Conservation (phyloP, 2,797 vertebrate genomes). For the Sciurus vulgaris region DNA sequence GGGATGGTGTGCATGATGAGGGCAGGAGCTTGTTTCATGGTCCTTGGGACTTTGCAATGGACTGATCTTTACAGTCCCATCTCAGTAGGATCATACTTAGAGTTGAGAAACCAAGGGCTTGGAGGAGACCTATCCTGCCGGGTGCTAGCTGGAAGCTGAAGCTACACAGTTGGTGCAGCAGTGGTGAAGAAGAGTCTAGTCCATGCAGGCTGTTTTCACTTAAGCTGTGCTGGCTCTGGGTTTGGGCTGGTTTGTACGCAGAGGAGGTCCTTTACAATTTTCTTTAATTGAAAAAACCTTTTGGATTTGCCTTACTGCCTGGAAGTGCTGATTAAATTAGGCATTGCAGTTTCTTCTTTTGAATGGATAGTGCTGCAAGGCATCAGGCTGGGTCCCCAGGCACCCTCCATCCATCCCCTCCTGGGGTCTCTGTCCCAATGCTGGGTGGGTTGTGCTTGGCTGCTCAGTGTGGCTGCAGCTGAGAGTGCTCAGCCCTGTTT, state of each 20-base stretch:
- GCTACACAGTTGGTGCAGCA: neutral
- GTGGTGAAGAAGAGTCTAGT: neutral
- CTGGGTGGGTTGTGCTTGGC: neutral
- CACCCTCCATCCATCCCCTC: neutral
- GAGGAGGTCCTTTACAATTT: constrained; percentile 76
- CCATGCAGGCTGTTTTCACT: constrained; percentile 71
- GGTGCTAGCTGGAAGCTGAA: neutral
- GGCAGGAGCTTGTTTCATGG: neutral
- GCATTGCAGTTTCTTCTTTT: constrained; percentile 56
- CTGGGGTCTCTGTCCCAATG: neutral
- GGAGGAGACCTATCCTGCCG: neutral
- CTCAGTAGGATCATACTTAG: neutral
- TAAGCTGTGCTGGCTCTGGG: constrained; percentile 51
- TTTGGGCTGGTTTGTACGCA: constrained; percentile 8
- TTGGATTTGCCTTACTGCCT: constrained; percentile 34
- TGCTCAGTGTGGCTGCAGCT: neutral
- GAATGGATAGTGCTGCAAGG: neutral
- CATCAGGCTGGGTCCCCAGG: neutral
- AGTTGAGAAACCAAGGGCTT: neutral
- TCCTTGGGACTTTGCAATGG: neutral
- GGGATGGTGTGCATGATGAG: neutral
- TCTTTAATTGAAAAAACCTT: constrained; percentile 79
- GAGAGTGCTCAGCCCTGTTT: neutral
- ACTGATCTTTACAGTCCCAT: neutral
- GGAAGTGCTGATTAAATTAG: constrained; percentile 54